These are phyloP conservation scores for Pachyseris speciosa DNA, from an alignment of 64 coral and sea anemone genomes.

Conservation along the genomic window DNA sequence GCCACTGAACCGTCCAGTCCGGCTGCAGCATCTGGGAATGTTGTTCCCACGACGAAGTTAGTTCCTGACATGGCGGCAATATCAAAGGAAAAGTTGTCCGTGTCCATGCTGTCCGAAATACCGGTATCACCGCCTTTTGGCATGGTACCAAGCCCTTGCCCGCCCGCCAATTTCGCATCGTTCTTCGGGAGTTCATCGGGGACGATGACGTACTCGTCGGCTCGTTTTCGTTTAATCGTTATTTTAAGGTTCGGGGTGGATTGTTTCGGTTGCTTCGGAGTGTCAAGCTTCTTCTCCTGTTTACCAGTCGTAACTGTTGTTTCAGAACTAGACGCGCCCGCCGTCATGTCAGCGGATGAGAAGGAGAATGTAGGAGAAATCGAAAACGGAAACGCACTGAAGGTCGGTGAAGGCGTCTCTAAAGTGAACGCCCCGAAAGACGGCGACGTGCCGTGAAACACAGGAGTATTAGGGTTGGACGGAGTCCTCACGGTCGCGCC, in stretches of 20 bases:
- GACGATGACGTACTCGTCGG: conserved; percentile 89
- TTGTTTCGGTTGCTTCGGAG: conserved; percentile 54
- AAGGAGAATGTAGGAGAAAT: conserved; percentile 92
- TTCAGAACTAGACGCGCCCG: conserved; percentile 22
- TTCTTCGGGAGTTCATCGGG: conserved; percentile 52
- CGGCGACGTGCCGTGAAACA: conserved; percentile 71
- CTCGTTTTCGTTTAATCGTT: conserved; percentile 80
- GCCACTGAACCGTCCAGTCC: conserved; percentile 37
- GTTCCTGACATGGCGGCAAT: background rate
- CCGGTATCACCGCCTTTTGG: conserved; percentile 50
- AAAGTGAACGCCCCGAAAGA: conserved; percentile 69
- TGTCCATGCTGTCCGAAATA: background rate
- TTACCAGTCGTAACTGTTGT: conserved; percentile 4
- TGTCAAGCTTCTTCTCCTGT: conserved; percentile 78
- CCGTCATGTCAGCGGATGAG: conserved; percentile 32
- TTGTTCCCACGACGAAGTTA: conserved; percentile 38
- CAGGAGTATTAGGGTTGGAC: conserved; percentile 79
- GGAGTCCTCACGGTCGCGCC: conserved; percentile 64
- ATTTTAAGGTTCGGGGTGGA: conserved; percentile 88
- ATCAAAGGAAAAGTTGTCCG: conserved; percentile 22
- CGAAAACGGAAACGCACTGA: conserved; percentile 83
- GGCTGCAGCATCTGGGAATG: conserved; percentile 45
- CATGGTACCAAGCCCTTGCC: background rate
- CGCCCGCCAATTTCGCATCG: background rate
- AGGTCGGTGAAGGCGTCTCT: conserved; percentile 86